A percentile compares a stretch with the other conserved stretches of the same genome.
Evolutionary conservation across 1,140 invertebrate species (phyloP).

Genomic region (Caligus rogercresseyi): DNA sequence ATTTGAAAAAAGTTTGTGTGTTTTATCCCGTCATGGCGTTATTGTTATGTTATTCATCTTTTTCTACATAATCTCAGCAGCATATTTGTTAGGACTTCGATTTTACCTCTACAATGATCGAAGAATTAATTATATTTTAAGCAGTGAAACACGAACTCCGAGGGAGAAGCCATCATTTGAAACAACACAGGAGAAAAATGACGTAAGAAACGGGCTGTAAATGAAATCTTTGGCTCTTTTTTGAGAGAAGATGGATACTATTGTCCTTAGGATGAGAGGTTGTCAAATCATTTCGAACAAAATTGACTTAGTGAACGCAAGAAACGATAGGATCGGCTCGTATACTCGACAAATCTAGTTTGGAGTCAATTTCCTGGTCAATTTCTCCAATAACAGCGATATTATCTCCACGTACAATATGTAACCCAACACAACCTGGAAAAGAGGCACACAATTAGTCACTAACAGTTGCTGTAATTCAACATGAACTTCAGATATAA

Average conservation of each 20-base stretch:
- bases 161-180: not conserved
- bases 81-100: not conserved
- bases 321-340: conserved; percentile 23
- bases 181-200: not conserved
- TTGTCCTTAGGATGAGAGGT: too few relatives aligned
- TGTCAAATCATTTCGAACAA: not conserved
- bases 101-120: not conserved
- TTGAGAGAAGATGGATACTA: too few relatives aligned
- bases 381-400: conserved; percentile 23
- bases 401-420: conserved; percentile 21
- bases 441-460: not conserved
- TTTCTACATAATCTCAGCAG: not conserved
- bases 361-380: conserved; percentile 24
- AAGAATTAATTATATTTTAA: not conserved
- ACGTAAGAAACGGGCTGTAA: not conserved
- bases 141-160: not conserved
- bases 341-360: conserved; percentile 23
- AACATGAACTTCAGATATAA: not conserved
- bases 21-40: too few relatives aligned
- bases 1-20: too few relatives aligned
- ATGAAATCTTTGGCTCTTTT: not conserved
- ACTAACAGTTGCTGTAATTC: not conserved
- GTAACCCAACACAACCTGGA: conserved; percentile 19
- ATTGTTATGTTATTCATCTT: not conserved
- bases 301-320: conserved; percentile 2